Percentiles rank a stretch among this genome's conserved stretches.
phyloP scores from a whole-genome alignment of 1,140 invertebrate genomes.

The Megalonaias nervosa region DNA sequence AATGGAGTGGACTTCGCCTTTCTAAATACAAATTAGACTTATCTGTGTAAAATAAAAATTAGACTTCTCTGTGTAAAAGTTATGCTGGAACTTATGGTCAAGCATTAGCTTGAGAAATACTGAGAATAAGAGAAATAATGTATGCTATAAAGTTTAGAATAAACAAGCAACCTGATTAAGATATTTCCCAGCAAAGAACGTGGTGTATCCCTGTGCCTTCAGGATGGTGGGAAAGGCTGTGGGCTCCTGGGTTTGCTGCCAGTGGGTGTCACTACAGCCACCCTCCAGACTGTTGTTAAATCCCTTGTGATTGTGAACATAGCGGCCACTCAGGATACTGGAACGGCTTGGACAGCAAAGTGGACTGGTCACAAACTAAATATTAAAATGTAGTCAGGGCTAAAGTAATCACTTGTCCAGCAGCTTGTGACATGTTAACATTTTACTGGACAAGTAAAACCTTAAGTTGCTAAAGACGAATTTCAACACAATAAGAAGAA shows the following conservation, averaged over 20 bases:
- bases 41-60: too few species aligned
- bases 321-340: slow-evolving; percentile 87
- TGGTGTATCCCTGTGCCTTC: slow-evolving; percentile 72
- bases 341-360: slow-evolving; percentile 84
- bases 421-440: background rate
- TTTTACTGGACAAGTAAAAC: background rate
- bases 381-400: background rate
- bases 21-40: too few species aligned
- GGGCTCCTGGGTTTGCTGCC: slow-evolving; percentile 79
- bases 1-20: too few species aligned
- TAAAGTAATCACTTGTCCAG: background rate
- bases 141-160: too few species aligned
- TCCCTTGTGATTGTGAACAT: slow-evolving; percentile 86
- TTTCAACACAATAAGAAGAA: background rate
- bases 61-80: background rate
- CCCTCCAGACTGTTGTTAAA: slow-evolving; percentile 84
- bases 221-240: slow-evolving; percentile 80
- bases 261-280: slow-evolving; percentile 81
- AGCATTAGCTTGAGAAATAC: too few species aligned
- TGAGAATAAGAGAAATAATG: too few species aligned
- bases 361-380: slow-evolving; percentile 65
- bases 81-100: too few species aligned
- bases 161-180: slow-evolving; percentile 57
- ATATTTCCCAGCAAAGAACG: slow-evolving; percentile 68
- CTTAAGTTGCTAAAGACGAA: background rate